Evolutionary conservation across 2,888 invertebrate species (phyloP), one percentile per base, ranked within the genome.

Genomic region (Dicyrtomina minuta): DNA sequence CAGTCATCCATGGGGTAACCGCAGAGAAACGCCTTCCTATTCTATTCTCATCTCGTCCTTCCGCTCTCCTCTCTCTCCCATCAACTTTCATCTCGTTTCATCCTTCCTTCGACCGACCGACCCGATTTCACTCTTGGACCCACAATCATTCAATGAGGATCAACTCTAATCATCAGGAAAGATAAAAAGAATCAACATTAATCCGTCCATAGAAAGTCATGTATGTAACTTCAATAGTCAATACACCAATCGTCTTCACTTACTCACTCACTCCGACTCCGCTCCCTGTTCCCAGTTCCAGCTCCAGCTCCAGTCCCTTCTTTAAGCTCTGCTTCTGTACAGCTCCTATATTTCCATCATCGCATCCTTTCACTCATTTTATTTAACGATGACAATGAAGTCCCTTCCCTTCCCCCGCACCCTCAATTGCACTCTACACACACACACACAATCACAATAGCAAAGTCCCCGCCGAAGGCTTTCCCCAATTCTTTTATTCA

Each of bases 151-250:
- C 59, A 55, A 58, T 70, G 68, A 69, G 69, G 72, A 72, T 74
- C 72, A 74, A 68, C 66, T 73, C 73, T 73, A 73, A 75, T 73
- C 75, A 75, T 75, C 75, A 66, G 70, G 72, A 72, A 72, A 74
- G 74, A 74, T 72, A 72, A 72, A 62, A 74, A 74, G 71, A 70
- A 69, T 69, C 64, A 64, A 64, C 68, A 68, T 70, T 70, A 70
- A 65, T 70, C 70, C 68, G 49, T 39, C 60, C 49, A 60, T 53
- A 68, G 68, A 68, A 60, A 67, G 39, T 64, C 6, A 2, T 20
- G 2, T 51, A n/a, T 20, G 20, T 51, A n/a, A 51, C 20, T 33
- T 3, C 33, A 33, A 33, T 33, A 33, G 33, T 33, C 33, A 33
- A 33, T 33, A 46, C 44, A 44, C 17, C 27, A n/a, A 44, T n/a